Evolutionary conservation across 2,888 invertebrate genomes (phyloP).

Genomic region (Folsomia manolachei): DNA sequence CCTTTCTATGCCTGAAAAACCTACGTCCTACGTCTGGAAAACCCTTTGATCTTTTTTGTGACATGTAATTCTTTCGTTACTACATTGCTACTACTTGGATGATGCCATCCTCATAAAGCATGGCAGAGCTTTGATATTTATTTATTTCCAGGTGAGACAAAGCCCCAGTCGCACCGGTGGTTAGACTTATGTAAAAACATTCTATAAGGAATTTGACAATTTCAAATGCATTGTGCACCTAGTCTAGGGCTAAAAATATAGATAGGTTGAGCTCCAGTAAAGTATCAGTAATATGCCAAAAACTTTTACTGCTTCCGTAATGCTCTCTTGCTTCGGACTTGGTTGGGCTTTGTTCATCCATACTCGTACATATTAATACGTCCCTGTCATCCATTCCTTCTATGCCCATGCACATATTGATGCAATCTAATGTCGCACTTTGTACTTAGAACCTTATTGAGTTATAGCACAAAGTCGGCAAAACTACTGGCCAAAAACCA

Average conservation of each 20-base stretch:
- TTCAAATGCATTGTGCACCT: neutral
- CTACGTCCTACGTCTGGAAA: too few relatives aligned
- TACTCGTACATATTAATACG: neutral
- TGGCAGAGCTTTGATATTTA: too few relatives aligned
- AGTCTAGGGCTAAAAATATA: neutral
- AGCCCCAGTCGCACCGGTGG: too few relatives aligned
- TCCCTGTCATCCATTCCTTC: neutral
- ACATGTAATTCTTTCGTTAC: too few relatives aligned
- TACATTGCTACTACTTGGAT: too few relatives aligned
- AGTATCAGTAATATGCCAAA: neutral
- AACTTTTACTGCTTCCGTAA: constrained; percentile 6
- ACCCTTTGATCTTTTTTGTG: too few relatives aligned
- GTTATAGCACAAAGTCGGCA: neutral
- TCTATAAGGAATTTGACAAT: neutral
- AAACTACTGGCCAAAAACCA: neutral
- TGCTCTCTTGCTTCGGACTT: neutral
- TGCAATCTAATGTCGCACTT: neutral
- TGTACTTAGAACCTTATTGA: too few relatives aligned
- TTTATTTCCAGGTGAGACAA: too few relatives aligned
- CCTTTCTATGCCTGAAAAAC: too few relatives aligned
- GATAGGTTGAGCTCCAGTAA: neutral
- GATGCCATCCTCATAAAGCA: too few relatives aligned
- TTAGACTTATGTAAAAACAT: too few relatives aligned
- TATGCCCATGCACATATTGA: neutral
- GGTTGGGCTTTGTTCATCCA: neutral